Percentiles rank a stretch among this genome's conserved stretches.
Conservation (phyloP, 2,113 vertebrate species). For the Drymodes brunneopygia region DNA sequence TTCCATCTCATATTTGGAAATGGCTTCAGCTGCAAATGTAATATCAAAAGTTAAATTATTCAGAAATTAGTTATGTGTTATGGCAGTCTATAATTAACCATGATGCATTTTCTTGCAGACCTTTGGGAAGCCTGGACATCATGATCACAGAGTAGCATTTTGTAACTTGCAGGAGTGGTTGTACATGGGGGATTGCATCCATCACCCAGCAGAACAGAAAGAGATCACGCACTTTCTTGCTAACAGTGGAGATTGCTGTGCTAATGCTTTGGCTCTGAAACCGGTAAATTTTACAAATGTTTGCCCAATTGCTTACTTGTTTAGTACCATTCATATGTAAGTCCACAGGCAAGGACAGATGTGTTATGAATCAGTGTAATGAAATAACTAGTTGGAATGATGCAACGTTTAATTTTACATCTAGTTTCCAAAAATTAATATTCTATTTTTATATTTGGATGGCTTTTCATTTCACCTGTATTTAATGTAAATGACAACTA, state of each 20-base stretch:
- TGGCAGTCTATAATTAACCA: neutral
- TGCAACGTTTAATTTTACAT: neutral
- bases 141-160: neutral
- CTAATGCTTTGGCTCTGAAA: neutral
- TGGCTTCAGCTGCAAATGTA: neutral
- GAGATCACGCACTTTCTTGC: neutral
- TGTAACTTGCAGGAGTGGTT: neutral
- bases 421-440: neutral
- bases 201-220: neutral
- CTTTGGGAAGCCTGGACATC: neutral
- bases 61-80: neutral
- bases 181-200: neutral
- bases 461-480: neutral
- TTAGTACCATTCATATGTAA: neutral
- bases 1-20: neutral
- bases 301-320: neutral
- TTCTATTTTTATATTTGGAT: neutral
- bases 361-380: neutral
- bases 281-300: neutral
- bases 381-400: neutral
- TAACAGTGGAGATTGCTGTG: neutral
- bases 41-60: neutral
- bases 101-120: neutral
- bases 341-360: neutral
- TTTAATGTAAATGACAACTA: neutral